Conservation (phyloP, 2,113 vertebrate genomes). For the Lipophrys pholis region DNA sequence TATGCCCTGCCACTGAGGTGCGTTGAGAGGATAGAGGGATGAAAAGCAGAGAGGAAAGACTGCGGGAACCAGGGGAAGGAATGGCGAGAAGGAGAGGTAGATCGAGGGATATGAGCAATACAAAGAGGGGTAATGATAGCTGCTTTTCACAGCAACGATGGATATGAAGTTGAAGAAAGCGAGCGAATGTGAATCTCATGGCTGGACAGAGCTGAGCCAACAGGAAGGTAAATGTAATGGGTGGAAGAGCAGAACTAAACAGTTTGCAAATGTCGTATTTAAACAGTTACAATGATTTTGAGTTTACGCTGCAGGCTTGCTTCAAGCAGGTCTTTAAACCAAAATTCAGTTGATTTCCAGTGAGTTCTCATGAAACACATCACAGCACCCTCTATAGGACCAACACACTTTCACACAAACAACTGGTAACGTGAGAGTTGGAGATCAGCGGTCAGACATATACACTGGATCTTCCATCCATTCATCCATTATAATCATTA, state of each 20-base stretch:
- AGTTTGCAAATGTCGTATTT: conserved; percentile 6
- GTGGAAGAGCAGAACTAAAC: conserved; percentile 31
- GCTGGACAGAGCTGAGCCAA: conserved; percentile 22
- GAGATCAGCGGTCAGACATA: no score
- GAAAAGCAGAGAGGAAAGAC: conserved; percentile 48
- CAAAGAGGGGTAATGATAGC: conserved; percentile 48
- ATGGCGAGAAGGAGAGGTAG: conserved; percentile 1
- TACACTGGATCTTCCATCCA: no score
- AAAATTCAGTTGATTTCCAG: no score
- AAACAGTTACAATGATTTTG: conserved; percentile 26
- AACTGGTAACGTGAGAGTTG: no score
- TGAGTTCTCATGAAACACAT: no score
- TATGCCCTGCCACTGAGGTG: conserved; percentile 79
- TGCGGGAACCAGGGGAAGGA: conserved; percentile 21
- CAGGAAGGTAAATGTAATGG: conserved; percentile 33
- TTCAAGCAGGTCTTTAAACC: background rate
- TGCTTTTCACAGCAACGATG: conserved; percentile 39
- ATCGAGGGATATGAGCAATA: conserved; percentile 10
- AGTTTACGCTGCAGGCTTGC: background rate
- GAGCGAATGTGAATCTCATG: conserved; percentile 34
- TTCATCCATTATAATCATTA: no score
- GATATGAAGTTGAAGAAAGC: conserved; percentile 14
- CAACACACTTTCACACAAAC: no score
- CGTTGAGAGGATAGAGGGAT: conserved; percentile 83
- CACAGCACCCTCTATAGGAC: no score